Conservation (phyloP, 2,113 vertebrate genomes). For the Xenus cinereus region DNA sequence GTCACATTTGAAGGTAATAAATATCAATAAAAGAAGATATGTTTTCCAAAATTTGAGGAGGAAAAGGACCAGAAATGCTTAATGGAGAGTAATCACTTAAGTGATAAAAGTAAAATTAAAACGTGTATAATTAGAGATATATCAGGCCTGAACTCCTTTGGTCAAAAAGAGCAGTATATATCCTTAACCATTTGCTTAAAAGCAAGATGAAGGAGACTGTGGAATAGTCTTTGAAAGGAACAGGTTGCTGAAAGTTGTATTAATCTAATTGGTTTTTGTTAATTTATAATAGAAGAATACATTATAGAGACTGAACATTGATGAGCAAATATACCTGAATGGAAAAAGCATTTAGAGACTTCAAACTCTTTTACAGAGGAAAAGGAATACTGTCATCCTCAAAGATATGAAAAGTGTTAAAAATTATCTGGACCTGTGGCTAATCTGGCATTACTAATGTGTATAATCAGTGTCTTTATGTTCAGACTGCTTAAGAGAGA, state of each 20-base stretch:
- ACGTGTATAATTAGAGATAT: neutral
- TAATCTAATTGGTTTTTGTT: neutral
- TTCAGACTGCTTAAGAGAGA: neutral
- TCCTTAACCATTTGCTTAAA: neutral
- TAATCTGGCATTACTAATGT: neutral
- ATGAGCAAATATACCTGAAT: neutral
- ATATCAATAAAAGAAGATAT: neutral
- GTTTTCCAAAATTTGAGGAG: neutral
- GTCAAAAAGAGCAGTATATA: neutral
- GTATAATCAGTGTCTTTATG: neutral
- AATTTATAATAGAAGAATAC: neutral
- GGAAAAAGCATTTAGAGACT: neutral
- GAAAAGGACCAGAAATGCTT: fast-evolving
- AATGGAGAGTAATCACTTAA: neutral
- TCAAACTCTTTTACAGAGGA: neutral
- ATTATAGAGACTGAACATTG: neutral
- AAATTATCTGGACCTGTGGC: neutral
- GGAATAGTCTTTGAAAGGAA: neutral
- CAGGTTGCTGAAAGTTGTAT: neutral
- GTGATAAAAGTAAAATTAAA: neutral
- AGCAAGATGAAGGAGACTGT: neutral
- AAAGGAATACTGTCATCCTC: neutral
- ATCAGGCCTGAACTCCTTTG: neutral
- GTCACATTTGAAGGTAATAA: neutral
- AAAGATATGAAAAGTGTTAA: neutral